phyloP scores from a whole-genome alignment of 2,113 vertebrate genomes.

The Pseudopipra pipra region DNA sequence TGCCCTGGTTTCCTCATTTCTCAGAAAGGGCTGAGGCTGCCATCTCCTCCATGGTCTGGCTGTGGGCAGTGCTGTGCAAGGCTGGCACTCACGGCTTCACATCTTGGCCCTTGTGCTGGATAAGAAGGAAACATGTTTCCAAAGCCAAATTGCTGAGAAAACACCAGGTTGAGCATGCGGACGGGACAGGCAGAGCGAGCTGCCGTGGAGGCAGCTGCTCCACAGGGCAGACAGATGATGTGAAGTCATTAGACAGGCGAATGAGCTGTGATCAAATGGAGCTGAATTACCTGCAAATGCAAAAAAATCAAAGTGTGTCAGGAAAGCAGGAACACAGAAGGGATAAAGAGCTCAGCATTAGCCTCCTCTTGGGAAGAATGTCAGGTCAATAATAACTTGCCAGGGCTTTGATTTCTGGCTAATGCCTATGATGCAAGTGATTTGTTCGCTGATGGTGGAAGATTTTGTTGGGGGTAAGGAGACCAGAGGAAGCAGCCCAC shows the following conservation, averaged over 20 bases:
- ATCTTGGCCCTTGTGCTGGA: not conserved
- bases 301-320: slow-evolving; percentile 38
- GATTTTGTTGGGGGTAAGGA: not conserved
- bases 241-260: slow-evolving; percentile 41
- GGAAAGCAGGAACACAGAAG: slow-evolving; percentile 14
- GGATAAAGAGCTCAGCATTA: slow-evolving; percentile 61
- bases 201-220: not conserved
- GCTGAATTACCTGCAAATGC: slow-evolving; percentile 47
- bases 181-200: not conserved
- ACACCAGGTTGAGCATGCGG: rapidly evolving
- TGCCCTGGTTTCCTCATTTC: not conserved
- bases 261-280: slow-evolving; percentile 24
- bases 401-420: slow-evolving; percentile 56
- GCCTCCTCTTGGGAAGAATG: slow-evolving; percentile 43
- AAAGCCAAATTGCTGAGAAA: not conserved
- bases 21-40: not conserved
- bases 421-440: not conserved
- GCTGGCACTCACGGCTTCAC: not conserved
- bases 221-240: not conserved
- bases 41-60: not conserved
- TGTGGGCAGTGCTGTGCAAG: not conserved
- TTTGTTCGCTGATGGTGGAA: slow-evolving; percentile 1
- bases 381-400: slow-evolving; percentile 56
- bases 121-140: not conserved
- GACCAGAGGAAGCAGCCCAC: not conserved